Conservation (phyloP, 2,888 invertebrate genomes). For the Dexiosoma caninum region DNA sequence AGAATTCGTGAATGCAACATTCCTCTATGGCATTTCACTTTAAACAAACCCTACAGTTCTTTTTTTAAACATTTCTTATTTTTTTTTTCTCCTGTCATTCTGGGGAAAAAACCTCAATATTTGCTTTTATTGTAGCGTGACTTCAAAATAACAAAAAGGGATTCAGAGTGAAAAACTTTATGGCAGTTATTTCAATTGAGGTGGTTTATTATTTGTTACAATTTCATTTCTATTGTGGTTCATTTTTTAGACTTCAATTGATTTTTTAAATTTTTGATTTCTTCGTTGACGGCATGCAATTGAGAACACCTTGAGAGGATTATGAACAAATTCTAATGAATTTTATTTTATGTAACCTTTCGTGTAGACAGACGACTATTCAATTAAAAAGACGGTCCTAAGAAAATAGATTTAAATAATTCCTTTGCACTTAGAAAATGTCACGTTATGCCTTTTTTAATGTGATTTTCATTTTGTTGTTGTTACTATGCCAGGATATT, state of each 20-base stretch:
- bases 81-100: no score
- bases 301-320: constrained; percentile 53
- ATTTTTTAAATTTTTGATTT: constrained; percentile 10
- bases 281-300: constrained; percentile 19
- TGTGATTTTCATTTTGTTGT: constrained; percentile 4
- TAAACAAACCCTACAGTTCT: no score
- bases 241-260: no score
- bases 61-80: no score
- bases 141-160: not conserved
- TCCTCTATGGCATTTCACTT: no score
- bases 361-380: not conserved
- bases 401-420: constrained; percentile 48
- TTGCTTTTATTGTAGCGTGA: not conserved
- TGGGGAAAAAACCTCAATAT: no score
- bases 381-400: not conserved
- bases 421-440: constrained; percentile 42
- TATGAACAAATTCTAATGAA: not conserved
- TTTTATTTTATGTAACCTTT: not conserved
- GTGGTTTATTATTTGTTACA: not conserved
- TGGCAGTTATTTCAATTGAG: not conserved
- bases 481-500: constrained; percentile 3
- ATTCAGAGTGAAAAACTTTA: constrained; percentile 6
- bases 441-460: constrained; percentile 48
- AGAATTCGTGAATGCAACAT: no score
- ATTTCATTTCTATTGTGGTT: constrained; percentile 34